Base-by-base conservation (phyloP, 2,797 vertebrate species). In the Galagoides demidoff region DNA sequence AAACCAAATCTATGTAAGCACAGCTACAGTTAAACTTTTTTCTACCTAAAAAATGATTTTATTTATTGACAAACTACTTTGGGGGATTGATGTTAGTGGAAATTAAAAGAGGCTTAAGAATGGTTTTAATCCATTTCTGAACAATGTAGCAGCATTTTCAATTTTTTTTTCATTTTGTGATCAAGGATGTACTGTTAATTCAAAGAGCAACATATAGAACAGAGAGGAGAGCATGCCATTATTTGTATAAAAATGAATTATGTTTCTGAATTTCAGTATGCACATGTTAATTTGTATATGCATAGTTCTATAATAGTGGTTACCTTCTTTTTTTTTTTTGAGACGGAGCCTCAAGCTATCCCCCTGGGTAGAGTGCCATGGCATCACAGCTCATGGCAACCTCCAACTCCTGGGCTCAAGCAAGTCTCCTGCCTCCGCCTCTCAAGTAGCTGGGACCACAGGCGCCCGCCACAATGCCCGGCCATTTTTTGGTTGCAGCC, bases 11-110 rank as follows among this genome's bases (percentile, higher is more conserved):
- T 39, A 27, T 31, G 0, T 10, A 74, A 85, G 10, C 27, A 92
- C 17, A 97, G 10, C 11, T 84, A 90, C 11, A 89, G 5, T 83
- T 66, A 90, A 92, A 82, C 10, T 34, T 84, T 87, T 84, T 7
- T 85, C 23, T 61, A 76, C 19, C 19, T 6, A 27, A 43, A 14
- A 90, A 27, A 64, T 68, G 5, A 89, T 86, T 74, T 20, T 89
- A 61, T 73, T 76, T 73, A 22, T 85, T 85, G 37, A 92, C 34
- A 68, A 63, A 89, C 4, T 84, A 59, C n/a, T 83, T 92, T 49
- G 17, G 22, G 3, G 45, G 22, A 12, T 77, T 27, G 64, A 49
- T 89, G 55, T 19, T 45, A 14, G 8, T 43, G 16, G 31, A 96
- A 85, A 91, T 81, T 73, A 45, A 49, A 95, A 78, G 17, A 59